Evolutionary conservation across 2,113 vertebrate species (phyloP).

Genomic region (Girardinichthys multiradiatus): DNA sequence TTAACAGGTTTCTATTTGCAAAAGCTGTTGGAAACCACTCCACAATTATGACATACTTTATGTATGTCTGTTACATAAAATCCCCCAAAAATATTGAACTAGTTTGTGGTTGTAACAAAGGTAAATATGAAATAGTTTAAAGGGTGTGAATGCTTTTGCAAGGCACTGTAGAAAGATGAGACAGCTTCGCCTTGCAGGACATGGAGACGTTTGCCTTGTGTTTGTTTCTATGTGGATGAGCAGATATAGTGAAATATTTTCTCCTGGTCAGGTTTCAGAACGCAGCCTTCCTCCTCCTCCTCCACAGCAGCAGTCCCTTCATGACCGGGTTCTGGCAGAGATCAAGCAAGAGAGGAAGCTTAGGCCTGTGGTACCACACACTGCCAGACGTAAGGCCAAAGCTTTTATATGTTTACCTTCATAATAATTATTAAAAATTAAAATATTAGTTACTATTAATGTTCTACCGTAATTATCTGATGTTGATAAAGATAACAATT

Average conservation of each 20-base stretch:
- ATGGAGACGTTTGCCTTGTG: neutral
- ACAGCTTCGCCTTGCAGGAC: neutral
- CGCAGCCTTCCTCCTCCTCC: constrained; percentile 88
- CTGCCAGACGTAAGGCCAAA: constrained; percentile 77
- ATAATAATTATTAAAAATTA: neutral
- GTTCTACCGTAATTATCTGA: neutral
- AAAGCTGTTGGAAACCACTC: too few relatives aligned
- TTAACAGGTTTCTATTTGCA: too few relatives aligned
- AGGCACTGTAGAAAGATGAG: neutral
- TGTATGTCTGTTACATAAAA: too few relatives aligned
- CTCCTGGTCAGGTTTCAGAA: constrained; percentile 84
- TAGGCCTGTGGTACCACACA: constrained; percentile 79
- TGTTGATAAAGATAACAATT: too few relatives aligned
- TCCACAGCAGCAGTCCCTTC: constrained; percentile 84
- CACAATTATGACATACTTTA: too few relatives aligned
- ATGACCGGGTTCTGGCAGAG: constrained; percentile 91
- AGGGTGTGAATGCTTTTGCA: neutral
- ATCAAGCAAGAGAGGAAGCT: constrained; percentile 93
- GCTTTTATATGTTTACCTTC: neutral
- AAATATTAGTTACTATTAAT: too few relatives aligned
- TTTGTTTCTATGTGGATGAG: neutral
- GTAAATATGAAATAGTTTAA: neutral
- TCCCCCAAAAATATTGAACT: too few relatives aligned
- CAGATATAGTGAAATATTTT: neutral
- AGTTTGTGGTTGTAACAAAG: neutral